These are phyloP conservation scores for Alligator sinensis DNA, from an alignment of 2,113 vertebrate genomes.

Conservation along the genomic window DNA sequence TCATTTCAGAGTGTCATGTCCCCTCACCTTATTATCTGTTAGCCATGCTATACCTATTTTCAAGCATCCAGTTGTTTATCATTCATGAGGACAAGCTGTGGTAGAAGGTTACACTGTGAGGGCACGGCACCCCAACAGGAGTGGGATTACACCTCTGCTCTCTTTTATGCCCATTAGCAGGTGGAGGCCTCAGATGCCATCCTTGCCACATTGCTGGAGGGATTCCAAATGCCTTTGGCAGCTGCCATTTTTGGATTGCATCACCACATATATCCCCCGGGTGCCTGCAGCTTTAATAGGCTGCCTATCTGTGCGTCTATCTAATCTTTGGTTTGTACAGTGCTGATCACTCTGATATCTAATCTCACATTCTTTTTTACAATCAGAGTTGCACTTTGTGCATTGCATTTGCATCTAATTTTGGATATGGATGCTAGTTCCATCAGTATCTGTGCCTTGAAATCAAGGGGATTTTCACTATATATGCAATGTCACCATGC, in stretches of 20 bases:
- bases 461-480: accelerated
- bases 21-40: constrained; percentile 47
- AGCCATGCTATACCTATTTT: constrained; percentile 63
- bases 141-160: constrained; percentile 31
- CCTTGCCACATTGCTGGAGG: not conserved
- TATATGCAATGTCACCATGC: not conserved
- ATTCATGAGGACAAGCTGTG: constrained; percentile 54
- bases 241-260: constrained; percentile 49
- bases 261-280: constrained; percentile 7
- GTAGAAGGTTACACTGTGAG: not conserved
- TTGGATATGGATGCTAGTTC: constrained; percentile 20
- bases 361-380: constrained; percentile 21
- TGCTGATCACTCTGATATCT: not conserved
- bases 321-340: constrained; percentile 18
- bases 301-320: not conserved
- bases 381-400: constrained; percentile 6
- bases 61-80: constrained; percentile 23
- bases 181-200: not conserved
- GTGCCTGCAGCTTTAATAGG: constrained; percentile 61
- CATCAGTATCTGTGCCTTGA: not conserved
- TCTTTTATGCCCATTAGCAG: constrained; percentile 54
- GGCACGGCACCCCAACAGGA: constrained; percentile 34
- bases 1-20: not conserved
- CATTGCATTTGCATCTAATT: not conserved
- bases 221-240: constrained; percentile 30